These are phyloP conservation scores for Cirrhinus molitorella DNA, from an alignment of 2,797 vertebrate genomes.

Conservation along the genomic window DNA sequence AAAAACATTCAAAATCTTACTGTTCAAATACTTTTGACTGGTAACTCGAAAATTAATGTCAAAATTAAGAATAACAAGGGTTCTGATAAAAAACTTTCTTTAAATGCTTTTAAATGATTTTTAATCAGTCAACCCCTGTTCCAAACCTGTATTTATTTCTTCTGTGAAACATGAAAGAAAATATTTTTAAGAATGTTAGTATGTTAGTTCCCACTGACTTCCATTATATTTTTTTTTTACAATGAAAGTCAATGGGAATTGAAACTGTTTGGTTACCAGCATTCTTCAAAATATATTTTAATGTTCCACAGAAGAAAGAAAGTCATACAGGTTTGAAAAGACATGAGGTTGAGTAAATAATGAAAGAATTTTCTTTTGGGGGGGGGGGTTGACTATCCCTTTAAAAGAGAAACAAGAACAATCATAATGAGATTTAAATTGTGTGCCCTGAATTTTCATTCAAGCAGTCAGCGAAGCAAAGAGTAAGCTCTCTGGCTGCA, in stretches of 20 bases:
- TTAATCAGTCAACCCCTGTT: too few species aligned
- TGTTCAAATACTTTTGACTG: too few species aligned
- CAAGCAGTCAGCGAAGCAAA: slow-evolving; percentile 28
- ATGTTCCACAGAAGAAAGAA: neutral
- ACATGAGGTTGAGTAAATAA: neutral
- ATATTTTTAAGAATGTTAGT: neutral
- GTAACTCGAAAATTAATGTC: too few species aligned
- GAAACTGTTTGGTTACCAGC: neutral
- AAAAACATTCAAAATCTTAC: too few species aligned
- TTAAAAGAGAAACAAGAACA: slow-evolving; percentile 1
- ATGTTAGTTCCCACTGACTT: neutral
- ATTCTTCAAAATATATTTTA: neutral
- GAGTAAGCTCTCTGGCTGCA: neutral
- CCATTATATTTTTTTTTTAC: neutral
- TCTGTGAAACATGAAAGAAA: neutral
- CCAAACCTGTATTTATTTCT: neutral
- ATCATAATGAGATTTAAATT: slow-evolving; percentile 3
- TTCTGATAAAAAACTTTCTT: too few species aligned
- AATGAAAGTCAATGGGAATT: too few species aligned
- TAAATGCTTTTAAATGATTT: too few species aligned
- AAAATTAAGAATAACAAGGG: too few species aligned
- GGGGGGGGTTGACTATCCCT: neutral
- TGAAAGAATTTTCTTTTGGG: neutral
- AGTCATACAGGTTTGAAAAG: neutral
- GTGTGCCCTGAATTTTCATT: slow-evolving; percentile 4